Evolutionary conservation across 2,888 invertebrate species (phyloP), one percentile per base, ranked within the genome.

Genomic region (Dorcus hopei): DNA sequence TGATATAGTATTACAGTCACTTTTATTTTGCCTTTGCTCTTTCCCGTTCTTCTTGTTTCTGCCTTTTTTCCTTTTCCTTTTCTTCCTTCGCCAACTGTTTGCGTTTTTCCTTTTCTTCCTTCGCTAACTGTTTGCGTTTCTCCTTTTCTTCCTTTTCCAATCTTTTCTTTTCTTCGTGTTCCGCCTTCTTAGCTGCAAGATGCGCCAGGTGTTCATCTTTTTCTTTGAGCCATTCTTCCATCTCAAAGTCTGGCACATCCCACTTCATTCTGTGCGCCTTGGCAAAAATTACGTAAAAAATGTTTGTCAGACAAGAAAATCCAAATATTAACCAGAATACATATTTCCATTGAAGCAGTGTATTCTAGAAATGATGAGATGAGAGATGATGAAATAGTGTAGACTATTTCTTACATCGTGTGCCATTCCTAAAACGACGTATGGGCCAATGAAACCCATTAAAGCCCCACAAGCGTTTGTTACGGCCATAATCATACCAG

Each of bases 401-500:
- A 33, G 7, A 33, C 26, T 33, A 6, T 7, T 11, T 50, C 52
- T 61, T 56, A 60, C 63, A 16, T 61, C 33, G 0, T 16, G 41
- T 8, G 64, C 59, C 2, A 65, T 41, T 3, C 7, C 5, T 9
- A 51, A 61, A 42, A 62, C 57, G 5, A 67, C 38, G 9, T 47
- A 39, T 3, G 65, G 62, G 7, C 59, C 49, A 8, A 64, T 48
- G 16, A 54, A 41, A 4, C 59, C 65, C n/a, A 54, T 38, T 5
- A 65, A 23, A 2, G 62, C 52, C 11, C 64, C 67, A 8, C 62
- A 41, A 9, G 65, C 65, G 41, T 65, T 67, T 33, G 54, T 54
- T 2, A 67, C 14, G 1, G 65, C 62, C 60, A 62, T 65, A 14
- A 65, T 42, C 11, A 60, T 61, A 1, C 63, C 67, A 33, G 61